phyloP scores from a whole-genome alignment of 2,113 vertebrate species.

The Pangasianodon hypophthalmus region DNA sequence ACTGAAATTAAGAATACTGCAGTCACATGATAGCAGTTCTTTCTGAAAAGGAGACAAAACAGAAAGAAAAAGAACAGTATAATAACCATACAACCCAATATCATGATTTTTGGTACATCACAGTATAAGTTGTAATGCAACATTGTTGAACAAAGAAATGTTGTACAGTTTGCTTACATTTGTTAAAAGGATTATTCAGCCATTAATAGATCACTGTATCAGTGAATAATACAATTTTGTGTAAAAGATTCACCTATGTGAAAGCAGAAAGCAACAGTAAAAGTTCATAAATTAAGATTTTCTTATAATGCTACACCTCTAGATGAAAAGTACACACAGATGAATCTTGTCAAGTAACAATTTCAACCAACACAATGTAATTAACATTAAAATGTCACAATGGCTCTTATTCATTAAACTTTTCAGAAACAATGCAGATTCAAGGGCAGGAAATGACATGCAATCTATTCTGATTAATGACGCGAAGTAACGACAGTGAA shows the following conservation, averaged over 20 bases:
- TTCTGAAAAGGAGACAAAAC: not conserved
- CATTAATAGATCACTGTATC: not conserved
- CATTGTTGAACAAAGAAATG: not conserved
- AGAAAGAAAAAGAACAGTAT: not conserved
- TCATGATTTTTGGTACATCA: not conserved
- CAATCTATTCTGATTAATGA: not conserved
- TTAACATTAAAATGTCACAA: not conserved
- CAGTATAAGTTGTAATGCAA: not conserved
- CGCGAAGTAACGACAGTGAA: not conserved
- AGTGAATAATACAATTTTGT: not conserved
- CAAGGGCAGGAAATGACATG: not conserved
- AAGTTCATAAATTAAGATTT: not conserved
- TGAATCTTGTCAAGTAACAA: not conserved
- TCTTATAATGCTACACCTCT: not conserved
- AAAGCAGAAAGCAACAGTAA: not conserved
- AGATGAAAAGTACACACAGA: not conserved
- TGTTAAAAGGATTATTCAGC: not conserved
- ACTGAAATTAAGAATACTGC: not conserved
- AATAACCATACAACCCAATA: not conserved
- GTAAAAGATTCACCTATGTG: not conserved
- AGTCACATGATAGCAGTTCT: not conserved
- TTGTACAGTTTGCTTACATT: not conserved
- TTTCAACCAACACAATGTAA: not conserved
- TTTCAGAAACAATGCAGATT: not conserved
- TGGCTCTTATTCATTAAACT: not conserved